Evolutionary conservation across 2,888 invertebrate genomes (phyloP), one percentile per base, ranked within the genome.

Genomic region (Drosophila bunnanda): DNA sequence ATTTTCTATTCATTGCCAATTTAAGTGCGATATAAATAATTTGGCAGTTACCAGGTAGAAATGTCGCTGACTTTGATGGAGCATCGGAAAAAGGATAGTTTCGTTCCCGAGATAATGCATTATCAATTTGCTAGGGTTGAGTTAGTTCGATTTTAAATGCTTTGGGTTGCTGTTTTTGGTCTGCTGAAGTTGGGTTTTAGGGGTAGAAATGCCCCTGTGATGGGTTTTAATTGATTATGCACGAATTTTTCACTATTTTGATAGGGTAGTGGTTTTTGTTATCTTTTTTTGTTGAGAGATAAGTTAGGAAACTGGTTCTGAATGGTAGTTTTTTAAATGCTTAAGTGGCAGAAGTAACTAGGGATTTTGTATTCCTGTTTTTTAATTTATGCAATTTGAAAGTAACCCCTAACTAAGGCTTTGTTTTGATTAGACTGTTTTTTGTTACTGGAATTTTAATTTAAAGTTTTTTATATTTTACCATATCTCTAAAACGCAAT

Each of bases 11-110:
- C 82, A 83, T 83, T 88, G 82, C 80, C 82, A 83, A 88, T 83
- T 88, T 85, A 85, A 82, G 82, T 85, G 74, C 88, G 82, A 88
- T 82, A 78, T 88, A 82, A 82, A 88, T 85, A 88, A 82, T 82
- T 82, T 88, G 88, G 80, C 79, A 87, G 67, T 70, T 44, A 39
- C 68, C 88, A 83, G 82, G 82, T 83, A 83, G 80, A 44, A 60
- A 58, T 53, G 22, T 39, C 38, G 64, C 77, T 78, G 82, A 82
- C 88, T 84, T 84, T 84, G 85, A 84, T 84, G 71, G 68, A 87
- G 70, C 74, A 79, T 64, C 39, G 34, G 30, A 15, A 66, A 66
- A 32, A 58, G 57, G 39, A 41, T 32, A 60, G 57, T 60, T 56
- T 30, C 57, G 59, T 60, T 32, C 39, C 59, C 39, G 28, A 70